A percentile compares a stretch with the other conserved stretches of the same genome.
These are phyloP conservation scores for Python bivittatus DNA, from an alignment of 2,113 vertebrate species.

Conservation along the genomic window DNA sequence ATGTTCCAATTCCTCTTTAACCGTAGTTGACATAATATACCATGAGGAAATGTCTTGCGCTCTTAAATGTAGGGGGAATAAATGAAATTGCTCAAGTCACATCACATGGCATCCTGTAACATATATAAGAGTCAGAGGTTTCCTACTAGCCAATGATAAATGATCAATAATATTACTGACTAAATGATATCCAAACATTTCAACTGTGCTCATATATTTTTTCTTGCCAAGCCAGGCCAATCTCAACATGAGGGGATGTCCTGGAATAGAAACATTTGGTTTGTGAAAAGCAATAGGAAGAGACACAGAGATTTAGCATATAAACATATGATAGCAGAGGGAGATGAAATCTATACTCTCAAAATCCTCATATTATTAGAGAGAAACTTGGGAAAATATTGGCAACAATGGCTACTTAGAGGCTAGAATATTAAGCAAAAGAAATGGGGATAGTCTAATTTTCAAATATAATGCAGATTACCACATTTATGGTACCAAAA, in stretches of 20 bases:
- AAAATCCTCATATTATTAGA: not conserved
- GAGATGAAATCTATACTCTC: not conserved
- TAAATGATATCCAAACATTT: not conserved
- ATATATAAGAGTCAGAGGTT: not conserved
- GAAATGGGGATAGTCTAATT: not conserved
- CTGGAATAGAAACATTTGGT: not conserved
- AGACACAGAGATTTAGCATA: not conserved
- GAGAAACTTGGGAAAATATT: not conserved
- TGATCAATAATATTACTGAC: not conserved
- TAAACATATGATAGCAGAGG: not conserved
- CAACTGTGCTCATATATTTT: not conserved
- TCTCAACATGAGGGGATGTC: not conserved
- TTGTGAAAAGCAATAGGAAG: not conserved
- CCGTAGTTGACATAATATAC: slow-evolving; percentile 4
- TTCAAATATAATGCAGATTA: not conserved
- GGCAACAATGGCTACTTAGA: not conserved
- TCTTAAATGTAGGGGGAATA: not conserved
- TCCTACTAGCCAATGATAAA: not conserved
- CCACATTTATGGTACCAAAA: not conserved
- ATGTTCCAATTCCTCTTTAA: not conserved
- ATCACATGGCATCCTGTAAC: not conserved
- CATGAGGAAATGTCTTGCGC: not conserved
- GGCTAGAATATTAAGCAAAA: not conserved
- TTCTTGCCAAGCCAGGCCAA: not conserved
- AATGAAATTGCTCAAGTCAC: not conserved